phyloP scores from a whole-genome alignment of 2,888 invertebrate species.

The Escarpia spicata region DNA sequence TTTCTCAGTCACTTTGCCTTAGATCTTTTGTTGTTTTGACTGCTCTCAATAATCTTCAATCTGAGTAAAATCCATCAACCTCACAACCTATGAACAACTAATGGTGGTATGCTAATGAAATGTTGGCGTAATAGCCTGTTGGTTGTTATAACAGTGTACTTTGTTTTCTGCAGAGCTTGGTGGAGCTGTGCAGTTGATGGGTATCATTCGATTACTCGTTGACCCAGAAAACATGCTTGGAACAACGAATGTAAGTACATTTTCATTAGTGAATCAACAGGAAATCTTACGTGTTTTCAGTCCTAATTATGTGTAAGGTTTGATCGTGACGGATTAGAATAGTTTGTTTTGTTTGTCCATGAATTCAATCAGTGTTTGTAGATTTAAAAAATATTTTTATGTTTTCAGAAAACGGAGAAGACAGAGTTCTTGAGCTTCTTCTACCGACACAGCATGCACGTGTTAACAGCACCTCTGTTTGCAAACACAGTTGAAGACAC shows the following conservation, averaged over 20 bases:
- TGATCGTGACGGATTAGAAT: background rate
- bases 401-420: constrained; percentile 85
- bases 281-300: constrained; percentile 20
- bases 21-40: too few species aligned
- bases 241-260: constrained; percentile 74
- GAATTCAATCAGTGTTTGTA: background rate
- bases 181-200: constrained; percentile 96
- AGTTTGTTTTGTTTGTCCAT: background rate
- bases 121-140: background rate
- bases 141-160: background rate
- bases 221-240: constrained; percentile 99
- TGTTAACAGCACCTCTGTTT: constrained; percentile 93
- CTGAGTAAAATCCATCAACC: too few species aligned
- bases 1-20: too few species aligned
- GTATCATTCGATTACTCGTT: constrained; percentile 88
- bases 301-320: background rate
- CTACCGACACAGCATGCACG: constrained; percentile 97
- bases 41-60: too few species aligned
- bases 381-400: background rate
- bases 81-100: too few species aligned
- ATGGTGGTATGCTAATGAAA: background rate
- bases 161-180: constrained; percentile 77
- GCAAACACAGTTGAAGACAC: constrained; percentile 89
- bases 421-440: constrained; percentile 98
- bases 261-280: background rate